A percentile compares a stretch with the other conserved stretches of the same genome.
Conservation (phyloP, 2,113 vertebrate species). For the Herpailurus yagouaroundi region DNA sequence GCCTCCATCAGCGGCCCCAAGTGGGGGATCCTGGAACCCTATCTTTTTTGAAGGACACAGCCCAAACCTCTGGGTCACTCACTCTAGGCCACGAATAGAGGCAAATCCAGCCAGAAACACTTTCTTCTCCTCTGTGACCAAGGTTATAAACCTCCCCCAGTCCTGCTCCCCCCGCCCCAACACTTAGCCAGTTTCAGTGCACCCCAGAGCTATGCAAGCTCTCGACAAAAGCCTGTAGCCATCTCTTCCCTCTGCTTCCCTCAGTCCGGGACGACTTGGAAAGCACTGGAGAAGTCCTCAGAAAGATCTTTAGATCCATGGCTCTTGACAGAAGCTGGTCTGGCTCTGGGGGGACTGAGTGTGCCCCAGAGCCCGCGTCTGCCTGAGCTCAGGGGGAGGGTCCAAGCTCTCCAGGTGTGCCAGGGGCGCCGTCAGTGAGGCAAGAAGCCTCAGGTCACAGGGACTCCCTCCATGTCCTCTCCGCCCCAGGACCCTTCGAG, state of each 20-base stretch:
- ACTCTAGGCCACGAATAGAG: not conserved
- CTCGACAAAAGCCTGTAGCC: not conserved
- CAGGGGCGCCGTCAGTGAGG: rapidly evolving
- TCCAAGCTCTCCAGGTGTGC: not conserved
- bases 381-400: not conserved
- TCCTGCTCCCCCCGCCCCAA: rapidly evolving
- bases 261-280: not conserved
- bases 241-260: not conserved
- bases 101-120: not conserved
- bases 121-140: not conserved
- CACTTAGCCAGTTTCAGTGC: rapidly evolving
- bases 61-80: not conserved
- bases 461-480: not conserved
- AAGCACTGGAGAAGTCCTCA: rapidly evolving
- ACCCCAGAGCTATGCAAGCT: not conserved
- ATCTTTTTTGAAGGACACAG: not conserved
- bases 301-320: not conserved
- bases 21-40: not conserved
- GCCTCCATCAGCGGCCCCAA: not conserved
- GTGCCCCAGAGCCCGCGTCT: not conserved
- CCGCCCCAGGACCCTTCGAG: constrained; percentile 1
- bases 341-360: not conserved
- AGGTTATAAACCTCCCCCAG: rapidly evolving
- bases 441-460: not conserved
- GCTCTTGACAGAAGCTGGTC: not conserved